phyloP scores from a whole-genome alignment of 2,113 vertebrate species.

The Zosterops pallidus region DNA sequence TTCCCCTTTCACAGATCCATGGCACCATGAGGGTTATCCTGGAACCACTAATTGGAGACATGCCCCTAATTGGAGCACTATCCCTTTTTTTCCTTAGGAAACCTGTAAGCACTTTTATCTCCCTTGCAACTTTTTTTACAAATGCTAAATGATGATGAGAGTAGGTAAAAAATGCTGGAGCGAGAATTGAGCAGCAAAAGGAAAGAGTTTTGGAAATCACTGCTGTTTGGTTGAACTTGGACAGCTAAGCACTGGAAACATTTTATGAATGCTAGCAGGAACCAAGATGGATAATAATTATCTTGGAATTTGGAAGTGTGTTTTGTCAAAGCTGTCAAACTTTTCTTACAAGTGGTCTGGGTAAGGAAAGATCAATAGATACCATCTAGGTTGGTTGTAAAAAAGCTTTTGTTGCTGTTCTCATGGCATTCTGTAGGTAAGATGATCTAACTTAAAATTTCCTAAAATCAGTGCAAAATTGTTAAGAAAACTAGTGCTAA shows the following conservation, averaged over 20 bases:
- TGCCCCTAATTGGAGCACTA: constrained; percentile 92
- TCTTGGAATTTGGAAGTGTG: not conserved
- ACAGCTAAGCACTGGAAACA: not conserved
- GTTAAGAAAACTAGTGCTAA: not conserved
- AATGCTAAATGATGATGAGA: not conserved
- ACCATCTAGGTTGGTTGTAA: not conserved
- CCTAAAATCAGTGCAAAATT: not conserved
- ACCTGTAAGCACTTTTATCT: constrained; percentile 80
- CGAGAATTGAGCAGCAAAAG: not conserved
- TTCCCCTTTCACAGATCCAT: constrained; percentile 79
- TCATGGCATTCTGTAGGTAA: not conserved
- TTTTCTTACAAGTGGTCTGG: not conserved
- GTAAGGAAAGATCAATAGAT: not conserved
- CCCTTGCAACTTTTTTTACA: not conserved
- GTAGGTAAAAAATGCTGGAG: not conserved
- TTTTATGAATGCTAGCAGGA: not conserved
- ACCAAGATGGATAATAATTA: not conserved
- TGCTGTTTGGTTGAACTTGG: not conserved
- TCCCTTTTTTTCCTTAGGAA: constrained; percentile 95
- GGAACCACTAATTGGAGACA: constrained; percentile 94
- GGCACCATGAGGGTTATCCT: constrained; percentile 93
- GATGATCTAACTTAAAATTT: not conserved
- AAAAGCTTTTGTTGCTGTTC: not conserved
- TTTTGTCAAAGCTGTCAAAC: not conserved
- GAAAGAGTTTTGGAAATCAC: not conserved